Evolutionary conservation across 1,140 invertebrate genomes (phyloP), one percentile per base, ranked within the genome.

Genomic region (Drosophila trapezifrons): DNA sequence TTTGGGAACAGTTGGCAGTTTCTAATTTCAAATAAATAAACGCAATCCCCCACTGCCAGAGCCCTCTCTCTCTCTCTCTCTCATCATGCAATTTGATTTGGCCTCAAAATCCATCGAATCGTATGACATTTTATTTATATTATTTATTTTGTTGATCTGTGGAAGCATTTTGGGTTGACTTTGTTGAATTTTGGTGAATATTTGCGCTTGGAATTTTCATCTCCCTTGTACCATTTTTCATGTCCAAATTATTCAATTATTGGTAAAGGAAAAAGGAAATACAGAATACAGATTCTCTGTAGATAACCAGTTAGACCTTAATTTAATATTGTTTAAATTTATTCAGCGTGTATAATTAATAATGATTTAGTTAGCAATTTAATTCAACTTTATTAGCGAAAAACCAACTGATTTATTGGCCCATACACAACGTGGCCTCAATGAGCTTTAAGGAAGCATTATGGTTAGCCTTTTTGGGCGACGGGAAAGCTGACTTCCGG

Each of bases 171-270:
- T 9, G 35, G 43, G 18, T 47, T 52, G 47, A 56, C 45, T 64
- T 60, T 43, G 18, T 59, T 46, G 38, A 20, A 20, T 57, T 64
- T 59, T 22, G 13, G 1, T 42, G 35, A 69, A 69, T 70, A 17
- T 47, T 71, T 76, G 29, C 70, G 56, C 47, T 59, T 73, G 70
- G 45, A 20, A 45, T 37, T 40, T 37, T 7, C 29, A 27, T 35
- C 54, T 43, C 54, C 37, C 58, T 52, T 49, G 45, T 55, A 56
- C 62, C 74, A 80, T 85, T 86, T 78, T 86, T 78, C 64, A 75
- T 86, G 82, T 65, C 69, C 66, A 80, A 80, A 83, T 79, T 83
- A 83, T 83, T 83, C 80, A 83, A 83, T 83, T 83, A 78, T 83
- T 76, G 59, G 55, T 46, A 42, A 78, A 58, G 72, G 66, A 63